These are phyloP conservation scores for Sturnus vulgaris DNA, from an alignment of 2,113 vertebrate genomes.

Conservation along the genomic window DNA sequence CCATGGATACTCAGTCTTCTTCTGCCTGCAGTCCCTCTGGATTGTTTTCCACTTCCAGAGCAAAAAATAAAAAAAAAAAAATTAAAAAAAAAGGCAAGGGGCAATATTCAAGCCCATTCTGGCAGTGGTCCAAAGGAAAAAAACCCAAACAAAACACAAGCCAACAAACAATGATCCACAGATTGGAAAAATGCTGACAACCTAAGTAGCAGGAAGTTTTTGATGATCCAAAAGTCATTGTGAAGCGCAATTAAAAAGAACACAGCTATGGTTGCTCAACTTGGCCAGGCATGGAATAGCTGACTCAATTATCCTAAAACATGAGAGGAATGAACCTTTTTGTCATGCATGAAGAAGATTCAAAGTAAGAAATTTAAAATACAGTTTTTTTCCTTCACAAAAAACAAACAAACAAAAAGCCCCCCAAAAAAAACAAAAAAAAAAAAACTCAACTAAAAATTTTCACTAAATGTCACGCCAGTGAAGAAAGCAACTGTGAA, in stretches of 20 bases:
- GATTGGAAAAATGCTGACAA: slow-evolving; percentile 34
- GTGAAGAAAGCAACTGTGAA: not conserved
- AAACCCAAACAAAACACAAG: not conserved
- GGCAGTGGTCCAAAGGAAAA: not conserved
- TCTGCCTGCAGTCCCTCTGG: not conserved
- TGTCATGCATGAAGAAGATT: not conserved
- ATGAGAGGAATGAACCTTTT: not conserved
- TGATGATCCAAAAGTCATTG: not conserved
- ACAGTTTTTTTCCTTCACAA: not conserved
- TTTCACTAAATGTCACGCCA: not conserved
- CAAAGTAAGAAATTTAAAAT: not conserved
- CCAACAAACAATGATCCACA: not conserved
- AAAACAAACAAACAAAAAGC: not conserved
- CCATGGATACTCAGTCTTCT: not conserved
- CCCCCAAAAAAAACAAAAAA: not conserved
- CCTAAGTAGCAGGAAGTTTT: slow-evolving; percentile 11
- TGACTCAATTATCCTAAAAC: not conserved
- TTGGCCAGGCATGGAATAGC: slow-evolving; percentile 4
- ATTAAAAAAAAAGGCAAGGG: not conserved
- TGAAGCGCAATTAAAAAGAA: slow-evolving; percentile 13
- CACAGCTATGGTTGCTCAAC: not conserved
- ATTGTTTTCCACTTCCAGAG: not conserved
- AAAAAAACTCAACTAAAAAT: not conserved
- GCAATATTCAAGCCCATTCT: not conserved
- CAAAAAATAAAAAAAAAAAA: not conserved